Evolutionary conservation across 2,797 vertebrate genomes (phyloP).

Genomic region (Onychomys leucogaster): DNA sequence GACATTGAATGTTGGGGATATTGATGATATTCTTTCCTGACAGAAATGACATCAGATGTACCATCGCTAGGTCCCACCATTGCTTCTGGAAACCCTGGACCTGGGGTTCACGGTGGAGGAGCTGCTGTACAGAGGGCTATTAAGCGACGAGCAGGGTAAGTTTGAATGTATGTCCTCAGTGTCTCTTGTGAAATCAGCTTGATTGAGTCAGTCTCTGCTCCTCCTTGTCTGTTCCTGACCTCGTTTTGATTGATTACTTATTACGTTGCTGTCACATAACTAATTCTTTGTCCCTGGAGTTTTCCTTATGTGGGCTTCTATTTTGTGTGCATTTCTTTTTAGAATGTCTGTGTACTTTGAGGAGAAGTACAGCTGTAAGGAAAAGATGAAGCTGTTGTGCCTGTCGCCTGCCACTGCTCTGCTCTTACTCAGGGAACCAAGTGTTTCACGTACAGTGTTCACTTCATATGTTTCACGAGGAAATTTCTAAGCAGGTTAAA

Average conservation of each 20-base stretch:
- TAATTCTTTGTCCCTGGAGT: background rate
- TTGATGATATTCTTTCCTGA: background rate
- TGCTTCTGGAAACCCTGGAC: constrained; percentile 88
- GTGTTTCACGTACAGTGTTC: background rate
- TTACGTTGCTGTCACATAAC: background rate
- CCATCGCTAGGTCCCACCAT: constrained; percentile 90
- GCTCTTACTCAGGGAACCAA: background rate
- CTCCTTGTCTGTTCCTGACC: background rate
- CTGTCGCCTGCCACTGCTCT: background rate
- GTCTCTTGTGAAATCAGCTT: background rate
- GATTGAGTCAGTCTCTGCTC: background rate
- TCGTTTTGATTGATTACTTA: background rate
- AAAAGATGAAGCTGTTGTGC: background rate
- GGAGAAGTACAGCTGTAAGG: background rate
- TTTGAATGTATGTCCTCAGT: background rate
- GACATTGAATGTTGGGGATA: background rate
- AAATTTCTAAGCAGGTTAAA: background rate
- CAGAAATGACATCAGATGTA: constrained; percentile 93
- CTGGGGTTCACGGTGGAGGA: constrained; percentile 85
- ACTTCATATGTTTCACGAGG: background rate
- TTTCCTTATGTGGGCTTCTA: background rate
- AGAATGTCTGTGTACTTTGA: background rate
- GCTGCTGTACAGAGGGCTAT: constrained; percentile 90
- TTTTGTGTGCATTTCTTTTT: background rate
- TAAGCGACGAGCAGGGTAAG: constrained; percentile 94